These are phyloP conservation scores for Hippocampus guttulatus DNA, from an alignment of 2,113 vertebrate species.

Conservation along the genomic window DNA sequence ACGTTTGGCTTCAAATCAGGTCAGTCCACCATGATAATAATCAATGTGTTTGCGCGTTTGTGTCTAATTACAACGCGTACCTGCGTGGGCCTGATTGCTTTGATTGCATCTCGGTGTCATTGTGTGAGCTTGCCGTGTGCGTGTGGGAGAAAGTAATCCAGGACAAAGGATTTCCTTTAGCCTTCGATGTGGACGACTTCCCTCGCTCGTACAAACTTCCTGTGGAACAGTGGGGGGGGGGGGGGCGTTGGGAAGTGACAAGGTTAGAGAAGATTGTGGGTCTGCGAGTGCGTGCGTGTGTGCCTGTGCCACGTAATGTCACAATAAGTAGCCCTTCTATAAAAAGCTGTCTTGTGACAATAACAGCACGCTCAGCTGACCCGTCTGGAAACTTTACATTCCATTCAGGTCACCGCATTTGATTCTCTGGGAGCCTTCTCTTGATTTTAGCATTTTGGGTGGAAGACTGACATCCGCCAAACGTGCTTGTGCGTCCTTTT, in stretches of 20 bases:
- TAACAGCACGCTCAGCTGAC: conserved; percentile 56
- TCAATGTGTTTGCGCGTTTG: conserved; percentile 12
- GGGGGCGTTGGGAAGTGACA: conserved; percentile 25
- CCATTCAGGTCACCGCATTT: conserved; percentile 18
- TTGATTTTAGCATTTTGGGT: background rate
- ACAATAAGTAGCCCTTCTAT: conserved; percentile 51
- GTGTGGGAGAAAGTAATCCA: conserved; percentile 40
- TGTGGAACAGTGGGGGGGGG: conserved; percentile 11
- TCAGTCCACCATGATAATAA: conserved; percentile 6
- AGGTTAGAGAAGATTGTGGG: conserved; percentile 34
- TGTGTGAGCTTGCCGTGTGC: conserved; percentile 14
- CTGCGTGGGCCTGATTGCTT: conserved; percentile 20
- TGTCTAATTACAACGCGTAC: conserved; percentile 21
- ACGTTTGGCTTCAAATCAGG: conserved; percentile 22
- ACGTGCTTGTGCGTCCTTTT: conserved; percentile 15
- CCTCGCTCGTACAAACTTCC: conserved; percentile 46
- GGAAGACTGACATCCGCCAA: conserved; percentile 9
- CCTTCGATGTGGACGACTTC: conserved; percentile 47
- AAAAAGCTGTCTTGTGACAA: conserved; percentile 62
- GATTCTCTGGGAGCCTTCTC: conserved; percentile 13
- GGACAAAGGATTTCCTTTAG: conserved; percentile 43
- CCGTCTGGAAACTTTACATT: conserved; percentile 49
- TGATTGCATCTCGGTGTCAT: conserved; percentile 33
- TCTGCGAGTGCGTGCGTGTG: conserved; percentile 10
- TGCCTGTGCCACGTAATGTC: conserved; percentile 6